These are phyloP conservation scores for Suillia variegata DNA, from an alignment of 2,888 invertebrate species.

Conservation along the genomic window DNA sequence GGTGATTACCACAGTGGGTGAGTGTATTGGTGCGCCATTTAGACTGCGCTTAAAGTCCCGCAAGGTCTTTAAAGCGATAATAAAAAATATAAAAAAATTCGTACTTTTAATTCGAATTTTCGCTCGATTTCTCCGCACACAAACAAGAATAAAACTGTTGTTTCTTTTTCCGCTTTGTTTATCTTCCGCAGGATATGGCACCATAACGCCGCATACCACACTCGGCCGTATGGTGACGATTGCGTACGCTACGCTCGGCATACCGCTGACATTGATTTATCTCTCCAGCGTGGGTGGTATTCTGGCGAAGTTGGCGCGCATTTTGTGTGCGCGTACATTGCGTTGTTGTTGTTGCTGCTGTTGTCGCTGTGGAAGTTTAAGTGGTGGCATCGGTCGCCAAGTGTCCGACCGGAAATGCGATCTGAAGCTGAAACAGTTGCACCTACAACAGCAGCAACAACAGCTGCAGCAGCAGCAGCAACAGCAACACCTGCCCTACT, in stretches of 20 bases:
- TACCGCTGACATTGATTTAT: slow-evolving; percentile 81
- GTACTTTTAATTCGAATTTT: too few relatives aligned
- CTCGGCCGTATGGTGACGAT: slow-evolving; percentile 86
- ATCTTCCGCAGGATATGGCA: slow-evolving; percentile 78
- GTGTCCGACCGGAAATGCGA: slow-evolving; percentile 80
- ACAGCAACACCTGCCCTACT: slow-evolving; percentile 45
- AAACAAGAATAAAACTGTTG: neutral
- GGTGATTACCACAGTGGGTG: slow-evolving; percentile 86
- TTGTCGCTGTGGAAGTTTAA: slow-evolving; percentile 81
- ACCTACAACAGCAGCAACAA: slow-evolving; percentile 49
- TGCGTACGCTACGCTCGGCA: slow-evolving; percentile 79
- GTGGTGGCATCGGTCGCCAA: slow-evolving; percentile 70
- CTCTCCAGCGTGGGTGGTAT: slow-evolving; percentile 81
- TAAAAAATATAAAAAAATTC: too few relatives aligned
- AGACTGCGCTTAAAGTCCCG: too few relatives aligned
- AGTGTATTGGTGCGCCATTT: slow-evolving; percentile 56
- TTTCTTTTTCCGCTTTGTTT: neutral
- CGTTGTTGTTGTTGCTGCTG: slow-evolving; percentile 78
- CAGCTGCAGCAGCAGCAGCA: slow-evolving; percentile 49
- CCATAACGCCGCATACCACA: slow-evolving; percentile 82
- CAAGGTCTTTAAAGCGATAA: too few relatives aligned
- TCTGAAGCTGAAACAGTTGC: slow-evolving; percentile 70
- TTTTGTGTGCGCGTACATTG: slow-evolving; percentile 76
- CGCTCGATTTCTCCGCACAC: too few relatives aligned
- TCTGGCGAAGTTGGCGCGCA: slow-evolving; percentile 76